phyloP scores from a whole-genome alignment of 2,797 vertebrate species.

The Apodemus agrarius region DNA sequence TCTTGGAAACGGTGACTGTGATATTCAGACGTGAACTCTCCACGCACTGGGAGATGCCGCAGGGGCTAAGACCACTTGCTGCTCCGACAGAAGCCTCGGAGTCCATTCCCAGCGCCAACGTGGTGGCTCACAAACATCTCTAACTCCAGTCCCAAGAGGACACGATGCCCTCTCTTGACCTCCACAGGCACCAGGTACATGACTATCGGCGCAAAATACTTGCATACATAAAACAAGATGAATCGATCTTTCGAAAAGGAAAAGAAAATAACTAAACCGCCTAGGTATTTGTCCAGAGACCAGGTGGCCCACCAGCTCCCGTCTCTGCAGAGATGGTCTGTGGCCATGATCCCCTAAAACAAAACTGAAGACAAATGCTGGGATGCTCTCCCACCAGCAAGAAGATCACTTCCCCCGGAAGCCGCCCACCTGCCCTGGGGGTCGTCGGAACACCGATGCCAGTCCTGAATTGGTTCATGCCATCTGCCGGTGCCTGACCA shows the following conservation, averaged over 20 bases:
- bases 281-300: neutral
- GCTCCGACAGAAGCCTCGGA: neutral
- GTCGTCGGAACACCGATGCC: fast-evolving
- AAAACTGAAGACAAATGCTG: neutral
- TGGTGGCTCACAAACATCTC: neutral
- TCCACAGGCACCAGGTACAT: neutral
- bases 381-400: neutral
- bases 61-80: neutral
- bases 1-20: neutral
- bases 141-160: neutral
- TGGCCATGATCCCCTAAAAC: neutral
- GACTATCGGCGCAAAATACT: too few species aligned
- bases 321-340: neutral
- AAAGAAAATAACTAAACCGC: neutral
- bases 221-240: neutral
- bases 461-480: fast-evolving
- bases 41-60: neutral
- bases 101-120: neutral
- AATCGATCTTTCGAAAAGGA: neutral
- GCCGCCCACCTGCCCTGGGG: fast-evolving
- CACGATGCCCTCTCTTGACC: neutral
- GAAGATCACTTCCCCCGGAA: neutral
- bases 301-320: neutral
- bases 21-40: neutral
- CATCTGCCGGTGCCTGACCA: neutral